Evolutionary conservation across 2,113 vertebrate genomes (phyloP), one percentile per base, ranked within the genome.

Genomic region (Spheniscus mendiculus): DNA sequence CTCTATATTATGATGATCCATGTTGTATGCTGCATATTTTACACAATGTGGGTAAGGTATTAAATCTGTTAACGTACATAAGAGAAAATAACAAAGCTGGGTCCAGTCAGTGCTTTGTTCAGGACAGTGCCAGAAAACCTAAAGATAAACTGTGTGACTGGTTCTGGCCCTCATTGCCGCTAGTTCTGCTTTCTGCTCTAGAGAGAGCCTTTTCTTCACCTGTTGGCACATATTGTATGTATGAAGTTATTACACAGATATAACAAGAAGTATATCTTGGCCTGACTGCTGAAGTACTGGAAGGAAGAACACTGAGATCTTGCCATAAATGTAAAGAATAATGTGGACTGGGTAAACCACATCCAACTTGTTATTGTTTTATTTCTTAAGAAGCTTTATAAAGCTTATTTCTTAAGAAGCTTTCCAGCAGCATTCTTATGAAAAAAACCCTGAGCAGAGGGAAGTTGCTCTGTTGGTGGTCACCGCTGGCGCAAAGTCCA

Each of bases 331-430:
- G 52, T 26, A 25, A 94, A 65, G 74, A 82, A 80, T 90, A 76
- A 42, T 12, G 13, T 73, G 49, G 11, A 73, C 18, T 77, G 86
- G 34, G 73, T 89, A 86, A 87, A 87, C 36, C 50, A 94, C 69
- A 67, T 72, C 58, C 82, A 80, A 56, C 25, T 83, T 89, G 45
- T 83, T 95, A 88, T 82, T 96, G 56, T 79, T 96, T 87, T 93
- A 89, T 86, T 96, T 90, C 80, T 95, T 96, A 95, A 97, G 79
- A 87, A 77, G 87, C 42, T 83, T 92, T 92, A 74, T 62, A 53
- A 30, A 71, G 69, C 93, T 97, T 97, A 83, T 92, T 89, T 93
- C 71, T 83, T 96, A 88, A 94, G 87, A 63, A 87, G 77, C 42
- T 95, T 95, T 90, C 87, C 74, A 92, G 61, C 55, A 88, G 50